Evolutionary conservation across 2,888 invertebrate genomes (phyloP), one percentile per base, ranked within the genome.

Genomic region (Eurytoma adleriae): DNA sequence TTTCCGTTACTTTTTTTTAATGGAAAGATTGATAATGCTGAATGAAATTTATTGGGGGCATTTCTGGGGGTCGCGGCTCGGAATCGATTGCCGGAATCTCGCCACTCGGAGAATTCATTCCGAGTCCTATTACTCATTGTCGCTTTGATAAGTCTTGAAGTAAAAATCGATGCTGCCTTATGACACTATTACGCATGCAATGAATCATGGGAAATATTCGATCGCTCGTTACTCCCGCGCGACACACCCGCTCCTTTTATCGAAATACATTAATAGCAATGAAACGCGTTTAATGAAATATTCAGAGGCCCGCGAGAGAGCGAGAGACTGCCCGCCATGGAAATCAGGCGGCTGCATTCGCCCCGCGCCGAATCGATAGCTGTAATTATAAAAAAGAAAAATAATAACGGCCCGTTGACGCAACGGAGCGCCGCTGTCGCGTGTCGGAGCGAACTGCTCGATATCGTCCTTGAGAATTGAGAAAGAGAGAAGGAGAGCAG

Each of bases 81-180:
- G 69, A 73, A 64, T 76, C 76, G 61, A 76, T 69, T 48, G 76
- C 20, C 54, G 54, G 62, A 54, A 75, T 75, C 67, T 75, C 67
- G 48, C 66, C 48, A 14, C 18, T 40, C 59, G 76, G 69, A 69
- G 20, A 76, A 76, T 77, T 64, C 40, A 70, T 77, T 70, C 70
- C 77, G 18, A 48, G 54, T 48, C 76, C 77, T 70, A 77, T 77
- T 70, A 77, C 70, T 77, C 77, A 70, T 69, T 64, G 77, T 77
- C 77, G 64, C 70, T 20, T 62, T 69, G 57, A 62, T 74, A 79
- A 69, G 64, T 79, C 57, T 50, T 66, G 72, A 64, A 67, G 50
- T 18, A 64, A 72, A 72, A 72, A 78, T 72, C 79, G 52, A 75
- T 74, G 52, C 30, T 30, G 20, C 69, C 27, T 56, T 57, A 72